Evolutionary conservation across 2,888 invertebrate species (phyloP).

Genomic region (Platycheirus albimanus): DNA sequence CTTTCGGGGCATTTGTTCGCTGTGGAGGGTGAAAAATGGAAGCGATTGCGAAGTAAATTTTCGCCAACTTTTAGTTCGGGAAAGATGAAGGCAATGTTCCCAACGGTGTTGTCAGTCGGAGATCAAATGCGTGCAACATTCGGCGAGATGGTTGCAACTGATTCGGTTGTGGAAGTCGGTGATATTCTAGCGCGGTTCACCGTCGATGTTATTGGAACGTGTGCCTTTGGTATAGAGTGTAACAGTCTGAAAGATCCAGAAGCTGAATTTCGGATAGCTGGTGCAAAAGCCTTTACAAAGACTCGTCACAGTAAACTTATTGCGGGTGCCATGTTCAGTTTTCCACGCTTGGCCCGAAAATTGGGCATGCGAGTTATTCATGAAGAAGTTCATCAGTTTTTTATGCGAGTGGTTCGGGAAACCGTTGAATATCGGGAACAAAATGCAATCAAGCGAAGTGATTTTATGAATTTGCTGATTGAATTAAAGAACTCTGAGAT

Average conservation of each 20-base stretch:
- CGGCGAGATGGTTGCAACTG: slow-evolving; percentile 4
- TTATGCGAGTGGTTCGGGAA: slow-evolving; percentile 81
- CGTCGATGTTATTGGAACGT: slow-evolving; percentile 83
- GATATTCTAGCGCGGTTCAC: slow-evolving; percentile 83
- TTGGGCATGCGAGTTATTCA: slow-evolving; percentile 75
- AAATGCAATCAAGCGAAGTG: slow-evolving; percentile 81
- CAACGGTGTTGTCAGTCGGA: slow-evolving; percentile 76
- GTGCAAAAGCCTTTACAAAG: slow-evolving; percentile 75
- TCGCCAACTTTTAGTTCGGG: slow-evolving; percentile 77
- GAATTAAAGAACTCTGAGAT: slow-evolving; percentile 81
- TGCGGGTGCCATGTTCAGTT: slow-evolving; percentile 76
- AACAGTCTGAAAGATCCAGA: slow-evolving; percentile 82
- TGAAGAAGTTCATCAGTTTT: slow-evolving; percentile 77
- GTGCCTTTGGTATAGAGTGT: slow-evolving; percentile 83
- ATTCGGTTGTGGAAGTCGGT: slow-evolving; percentile 80
- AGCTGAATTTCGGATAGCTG: slow-evolving; percentile 80
- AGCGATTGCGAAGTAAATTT: slow-evolving; percentile 78
- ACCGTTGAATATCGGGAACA: slow-evolving; percentile 81
- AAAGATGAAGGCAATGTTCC: slow-evolving; percentile 78
- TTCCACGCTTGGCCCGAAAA: slow-evolving; percentile 76
- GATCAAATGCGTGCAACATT: slow-evolving; percentile 70
- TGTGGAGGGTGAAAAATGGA: slow-evolving; percentile 82
- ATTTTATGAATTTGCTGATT: slow-evolving; percentile 83
- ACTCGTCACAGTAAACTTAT: slow-evolving; percentile 66
- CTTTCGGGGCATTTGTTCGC: slow-evolving; percentile 81